phyloP scores from a whole-genome alignment of 2,888 invertebrate species.

The Athetis lepigone region DNA sequence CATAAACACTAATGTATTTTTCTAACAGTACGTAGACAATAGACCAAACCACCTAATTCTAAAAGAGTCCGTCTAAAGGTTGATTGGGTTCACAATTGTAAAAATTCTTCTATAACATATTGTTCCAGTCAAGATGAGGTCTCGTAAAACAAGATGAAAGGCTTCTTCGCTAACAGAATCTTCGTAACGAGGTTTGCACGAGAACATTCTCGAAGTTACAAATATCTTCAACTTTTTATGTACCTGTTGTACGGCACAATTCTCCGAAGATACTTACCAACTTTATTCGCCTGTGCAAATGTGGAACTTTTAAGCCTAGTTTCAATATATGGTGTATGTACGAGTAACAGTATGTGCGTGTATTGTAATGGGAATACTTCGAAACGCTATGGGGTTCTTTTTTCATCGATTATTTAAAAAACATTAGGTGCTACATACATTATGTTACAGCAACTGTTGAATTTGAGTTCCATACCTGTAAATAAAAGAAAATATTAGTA shows the following conservation, averaged over 20 bases:
- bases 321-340: too few species aligned
- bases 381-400: too few species aligned
- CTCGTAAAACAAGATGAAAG: conserved; percentile 53
- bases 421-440: too few species aligned
- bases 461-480: too few species aligned
- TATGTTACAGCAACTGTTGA: too few species aligned
- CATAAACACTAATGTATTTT: too few species aligned
- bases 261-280: not conserved
- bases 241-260: conserved; percentile 11
- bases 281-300: not conserved
- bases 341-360: too few species aligned
- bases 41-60: conserved; percentile 33
- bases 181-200: conserved; percentile 50
- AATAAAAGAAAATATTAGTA: too few species aligned
- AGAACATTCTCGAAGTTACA: conserved; percentile 33
- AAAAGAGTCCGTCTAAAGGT: conserved; percentile 32
- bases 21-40: conserved; percentile 3
- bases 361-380: too few species aligned
- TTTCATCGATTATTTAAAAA: too few species aligned
- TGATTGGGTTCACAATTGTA: conserved; percentile 39
- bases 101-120: conserved; percentile 36
- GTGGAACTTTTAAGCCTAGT: not conserved
- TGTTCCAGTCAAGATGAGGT: conserved; percentile 44
- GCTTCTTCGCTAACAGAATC: conserved; percentile 50
- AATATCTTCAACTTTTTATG: conserved; percentile 35